These are phyloP conservation scores for Athalia cordata DNA, from an alignment of 2,888 invertebrate genomes.

Conservation along the genomic window DNA sequence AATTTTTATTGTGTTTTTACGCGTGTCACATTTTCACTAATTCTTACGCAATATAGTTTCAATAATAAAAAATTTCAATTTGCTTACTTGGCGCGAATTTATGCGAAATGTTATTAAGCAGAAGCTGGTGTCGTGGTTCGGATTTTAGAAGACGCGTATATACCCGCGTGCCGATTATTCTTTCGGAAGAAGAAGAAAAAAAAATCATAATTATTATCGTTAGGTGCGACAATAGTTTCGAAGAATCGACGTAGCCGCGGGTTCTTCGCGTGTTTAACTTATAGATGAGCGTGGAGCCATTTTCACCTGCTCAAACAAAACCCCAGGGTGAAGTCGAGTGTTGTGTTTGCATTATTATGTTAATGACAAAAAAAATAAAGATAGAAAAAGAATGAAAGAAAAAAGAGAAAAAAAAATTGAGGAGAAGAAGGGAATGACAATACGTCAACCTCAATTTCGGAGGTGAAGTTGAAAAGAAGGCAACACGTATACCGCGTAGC, in stretches of 20 bases:
- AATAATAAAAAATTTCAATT: too few relatives aligned
- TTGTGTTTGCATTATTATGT: conserved; percentile 73
- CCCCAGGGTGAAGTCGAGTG: conserved; percentile 56
- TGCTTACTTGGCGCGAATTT: too few relatives aligned
- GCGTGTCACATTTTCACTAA: too few relatives aligned
- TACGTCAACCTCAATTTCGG: conserved; percentile 72
- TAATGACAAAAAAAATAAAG: conserved; percentile 63
- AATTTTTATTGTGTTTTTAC: not conserved
- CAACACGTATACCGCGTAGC: conserved; percentile 53
- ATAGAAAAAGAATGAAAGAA: too few relatives aligned
- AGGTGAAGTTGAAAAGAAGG: conserved; percentile 68
- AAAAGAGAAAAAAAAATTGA: too few relatives aligned
- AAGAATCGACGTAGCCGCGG: conserved; percentile 19
- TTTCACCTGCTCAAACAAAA: conserved; percentile 72
- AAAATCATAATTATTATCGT: conserved; percentile 1
- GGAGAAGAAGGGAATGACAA: conserved; percentile 62
- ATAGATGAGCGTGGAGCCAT: conserved; percentile 60
- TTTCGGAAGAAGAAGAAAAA: too few relatives aligned
- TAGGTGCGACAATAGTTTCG: conserved; percentile 1
- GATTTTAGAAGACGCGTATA: too few relatives aligned
- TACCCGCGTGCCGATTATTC: too few relatives aligned
- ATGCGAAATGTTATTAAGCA: too few relatives aligned
- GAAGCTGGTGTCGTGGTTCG: too few relatives aligned
- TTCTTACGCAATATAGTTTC: too few relatives aligned
- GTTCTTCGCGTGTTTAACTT: conserved; percentile 56